phyloP scores from a whole-genome alignment of 2,113 vertebrate genomes.

The Hassar affinis region DNA sequence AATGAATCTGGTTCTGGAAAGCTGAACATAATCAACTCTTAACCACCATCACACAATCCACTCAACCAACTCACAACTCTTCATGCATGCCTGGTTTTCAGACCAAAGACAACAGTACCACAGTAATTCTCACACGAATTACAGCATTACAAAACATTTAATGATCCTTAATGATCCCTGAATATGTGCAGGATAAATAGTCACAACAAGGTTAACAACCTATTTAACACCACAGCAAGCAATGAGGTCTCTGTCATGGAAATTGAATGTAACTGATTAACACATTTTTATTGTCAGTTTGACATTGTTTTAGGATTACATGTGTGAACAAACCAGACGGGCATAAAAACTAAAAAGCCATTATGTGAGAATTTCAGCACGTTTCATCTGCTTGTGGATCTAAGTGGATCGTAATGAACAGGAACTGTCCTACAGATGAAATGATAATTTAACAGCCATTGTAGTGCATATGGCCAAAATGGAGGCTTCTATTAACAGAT shows the following conservation, averaged over 20 bases:
- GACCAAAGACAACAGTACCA: not conserved
- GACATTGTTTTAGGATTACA: slow-evolving; percentile 4
- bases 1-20: not conserved
- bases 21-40: not conserved
- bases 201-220: not conserved
- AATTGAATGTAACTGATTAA: not conserved
- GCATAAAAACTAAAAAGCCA: not conserved
- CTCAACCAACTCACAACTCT: not conserved
- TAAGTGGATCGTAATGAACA: slow-evolving; percentile 7
- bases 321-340: not conserved
- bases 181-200: not conserved
- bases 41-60: not conserved
- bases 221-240: slow-evolving; percentile 7
- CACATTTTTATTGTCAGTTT: not conserved
- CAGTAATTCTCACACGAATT: not conserved
- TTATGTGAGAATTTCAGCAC: not conserved
- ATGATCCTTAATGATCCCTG: slow-evolving; percentile 4
- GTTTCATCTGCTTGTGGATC: not conserved
- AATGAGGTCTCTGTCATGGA: not conserved
- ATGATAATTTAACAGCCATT: not conserved
- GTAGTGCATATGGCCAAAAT: slow-evolving; percentile 59
- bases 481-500: slow-evolving; percentile 43
- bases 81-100: not conserved
- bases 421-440: slow-evolving; percentile 2
- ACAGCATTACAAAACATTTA: not conserved